Evolutionary conservation across 2,113 vertebrate genomes (phyloP), one percentile per base, ranked within the genome.

Genomic region (Argyrosomus japonicus): DNA sequence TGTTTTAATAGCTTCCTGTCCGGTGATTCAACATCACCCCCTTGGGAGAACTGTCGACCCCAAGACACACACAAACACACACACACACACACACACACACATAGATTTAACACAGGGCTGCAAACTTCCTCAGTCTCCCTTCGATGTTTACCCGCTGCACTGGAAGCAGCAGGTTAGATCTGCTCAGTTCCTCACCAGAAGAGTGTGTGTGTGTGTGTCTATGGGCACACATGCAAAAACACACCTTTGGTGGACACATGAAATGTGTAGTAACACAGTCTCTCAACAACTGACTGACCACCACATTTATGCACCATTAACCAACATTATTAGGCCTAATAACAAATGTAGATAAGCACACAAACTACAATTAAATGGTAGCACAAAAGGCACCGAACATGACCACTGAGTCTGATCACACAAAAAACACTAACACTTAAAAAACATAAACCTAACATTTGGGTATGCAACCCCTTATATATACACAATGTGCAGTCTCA

Each of bases 1-100:
- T 45, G 86, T 75, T 88, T 94, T 93, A 89, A 94, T 87, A 78
- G 90, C 89, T 89, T 93, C 88, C 92, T 88, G 82, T 83, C 81
- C 85, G 86, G 70, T 91, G 87, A 91, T 67, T 92, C 87, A 88
- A 83, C 89, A 57, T 70, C 60, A 77, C 72, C 83, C 79, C 80
- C 62, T 18, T 32, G 62, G 82, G 82, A 71, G 69, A 87, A 67
- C 61, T 29, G 27, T 75, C 68, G 50, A 92, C 79, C 86, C 83
- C 1, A 2, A 56, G 36, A 68, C 67, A 32, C 68, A 78, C 60
- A 45, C 19, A 48, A 12, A 53, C 58, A 36, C 56, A 48, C 32
- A 5, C 56, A 77, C 40, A 50, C 63, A 68, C 68, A 78, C 65
- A 53, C 57, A 3, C 58, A 1, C 47, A n/a, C n/a, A n/a, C n/a